A percentile compares a stretch with the other conserved stretches of the same genome.
Evolutionary conservation across 2,888 invertebrate species (phyloP).

Genomic region (Allacma fusca): DNA sequence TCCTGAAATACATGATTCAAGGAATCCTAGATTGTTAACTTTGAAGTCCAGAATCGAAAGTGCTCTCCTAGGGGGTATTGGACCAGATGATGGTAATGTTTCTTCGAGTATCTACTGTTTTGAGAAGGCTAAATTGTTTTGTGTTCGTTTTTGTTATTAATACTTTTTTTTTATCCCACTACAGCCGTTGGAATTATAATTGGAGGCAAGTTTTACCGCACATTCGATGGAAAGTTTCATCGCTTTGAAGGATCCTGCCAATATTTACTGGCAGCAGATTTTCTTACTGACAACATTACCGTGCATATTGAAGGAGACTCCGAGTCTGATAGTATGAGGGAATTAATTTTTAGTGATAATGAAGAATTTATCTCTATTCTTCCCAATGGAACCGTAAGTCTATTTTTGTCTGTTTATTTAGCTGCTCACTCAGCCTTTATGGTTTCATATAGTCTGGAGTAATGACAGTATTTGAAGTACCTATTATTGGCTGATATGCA

Average conservation of each 20-base stretch:
- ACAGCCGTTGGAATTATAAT: slow-evolving; percentile 75
- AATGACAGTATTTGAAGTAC: too few relatives aligned
- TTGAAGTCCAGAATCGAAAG: slow-evolving; percentile 26
- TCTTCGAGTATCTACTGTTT: too few relatives aligned
- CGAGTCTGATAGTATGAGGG: slow-evolving; percentile 67
- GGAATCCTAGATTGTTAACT: slow-evolving; percentile 1
- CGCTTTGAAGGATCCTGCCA: slow-evolving; percentile 82
- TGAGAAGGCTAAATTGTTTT: too few relatives aligned
- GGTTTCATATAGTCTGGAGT: too few relatives aligned
- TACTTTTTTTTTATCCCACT: slow-evolving; percentile 52
- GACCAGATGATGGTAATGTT: slow-evolving; percentile 32
- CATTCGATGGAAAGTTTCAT: slow-evolving; percentile 83
- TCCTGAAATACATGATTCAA: background rate
- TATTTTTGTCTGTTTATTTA: background rate
- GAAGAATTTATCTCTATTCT: slow-evolving; percentile 72
- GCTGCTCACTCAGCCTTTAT: too few relatives aligned
- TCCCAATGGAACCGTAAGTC: slow-evolving; percentile 71
- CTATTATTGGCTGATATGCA: too few relatives aligned
- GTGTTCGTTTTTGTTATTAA: too few relatives aligned
- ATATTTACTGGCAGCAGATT: slow-evolving; percentile 84
- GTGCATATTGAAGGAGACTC: slow-evolving; percentile 71
- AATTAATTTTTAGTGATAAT: slow-evolving; percentile 70
- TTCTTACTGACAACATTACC: slow-evolving; percentile 81
- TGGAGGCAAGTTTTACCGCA: slow-evolving; percentile 84
- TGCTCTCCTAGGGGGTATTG: slow-evolving; percentile 31